phyloP scores from a whole-genome alignment of 1,140 invertebrate genomes.

The Zaprionus ghesquierei region DNA sequence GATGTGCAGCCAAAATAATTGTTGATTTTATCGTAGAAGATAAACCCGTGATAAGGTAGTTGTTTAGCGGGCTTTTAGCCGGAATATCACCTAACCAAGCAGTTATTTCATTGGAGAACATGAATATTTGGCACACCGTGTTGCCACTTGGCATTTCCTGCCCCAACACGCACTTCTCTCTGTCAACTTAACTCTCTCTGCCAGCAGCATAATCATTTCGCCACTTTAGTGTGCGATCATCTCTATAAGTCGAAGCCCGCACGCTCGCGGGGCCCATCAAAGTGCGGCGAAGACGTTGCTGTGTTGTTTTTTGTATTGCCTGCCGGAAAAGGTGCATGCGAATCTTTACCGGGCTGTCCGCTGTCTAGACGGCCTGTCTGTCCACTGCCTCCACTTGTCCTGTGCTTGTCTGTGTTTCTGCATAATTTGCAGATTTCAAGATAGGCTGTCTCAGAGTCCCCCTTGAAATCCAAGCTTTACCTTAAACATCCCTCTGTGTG shows the following conservation, averaged over 20 bases:
- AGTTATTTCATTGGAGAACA: neutral
- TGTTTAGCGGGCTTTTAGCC: too few species aligned
- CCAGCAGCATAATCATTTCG: constrained; percentile 17
- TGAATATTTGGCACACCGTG: neutral
- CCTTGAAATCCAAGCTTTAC: neutral
- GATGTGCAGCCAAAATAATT: neutral
- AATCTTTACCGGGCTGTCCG: neutral
- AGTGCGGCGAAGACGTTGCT: constrained; percentile 2
- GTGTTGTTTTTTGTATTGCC: neutral
- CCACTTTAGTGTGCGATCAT: constrained; percentile 17
- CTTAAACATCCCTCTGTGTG: neutral
- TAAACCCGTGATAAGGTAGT: too few species aligned
- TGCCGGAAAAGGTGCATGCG: constrained; percentile 20
- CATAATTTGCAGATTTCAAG: neutral
- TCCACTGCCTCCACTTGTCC: neutral
- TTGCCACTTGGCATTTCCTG: neutral
- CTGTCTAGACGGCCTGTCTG: neutral
- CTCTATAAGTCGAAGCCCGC: constrained; percentile 16
- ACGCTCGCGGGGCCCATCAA: constrained; percentile 15
- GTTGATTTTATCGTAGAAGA: too few species aligned
- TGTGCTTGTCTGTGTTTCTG: neutral
- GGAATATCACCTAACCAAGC: too few species aligned
- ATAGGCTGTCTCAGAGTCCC: neutral
- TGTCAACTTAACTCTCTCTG: constrained; percentile 33
- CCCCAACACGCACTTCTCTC: neutral